Base-by-base conservation (phyloP, 1,140 invertebrate genomes). In the Drosophila ficusphila region DNA sequence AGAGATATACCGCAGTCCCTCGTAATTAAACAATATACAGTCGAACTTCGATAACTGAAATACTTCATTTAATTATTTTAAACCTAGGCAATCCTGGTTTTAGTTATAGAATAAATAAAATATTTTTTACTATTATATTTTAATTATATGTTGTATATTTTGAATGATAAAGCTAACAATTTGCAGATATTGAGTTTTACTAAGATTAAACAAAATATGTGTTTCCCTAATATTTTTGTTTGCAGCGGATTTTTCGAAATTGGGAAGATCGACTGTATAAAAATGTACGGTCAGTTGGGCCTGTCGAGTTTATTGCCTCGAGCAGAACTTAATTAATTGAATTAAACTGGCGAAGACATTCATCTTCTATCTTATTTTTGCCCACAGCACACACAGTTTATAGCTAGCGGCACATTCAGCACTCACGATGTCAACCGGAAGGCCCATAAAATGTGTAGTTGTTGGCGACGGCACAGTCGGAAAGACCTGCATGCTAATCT, bases 401-500 rank as follows among this genome's bases (percentile, higher is more conserved):
- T 25, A 34, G 42, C 42, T 49, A 19, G n/a, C 21, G 33, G 47
- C 62, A 72, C 44, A 61, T 70, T 58, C 47, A 68, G 78, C 53
- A 70, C 73, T 73, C 69, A 82, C 81, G 73, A 95, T 95, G 94
- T 95, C 93, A 92, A 97, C 96, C 79, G 97, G 97, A 91, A 95
- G 96, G 92, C 97, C 97, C 69, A 98, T 99, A 91, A 99, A 99
- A 92, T 99, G 98, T 95, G 98, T 91, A 70, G 90, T 91, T 58
- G 89, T 91, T 68, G 91, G 94, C 60, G 94, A 95, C 92, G 97
- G 97, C 76, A 99, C 98, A 27, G 98, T 99, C 61, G 98, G 98
- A 89, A 99, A 99, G 94, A 99, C 98, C 31, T 99, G 98, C 92
- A 99, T 99, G 97, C 94, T 99, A 82, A 99, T 99, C 92, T 99